These are phyloP conservation scores for Chromis chromis DNA, from an alignment of 2,797 vertebrate species.

Conservation along the genomic window DNA sequence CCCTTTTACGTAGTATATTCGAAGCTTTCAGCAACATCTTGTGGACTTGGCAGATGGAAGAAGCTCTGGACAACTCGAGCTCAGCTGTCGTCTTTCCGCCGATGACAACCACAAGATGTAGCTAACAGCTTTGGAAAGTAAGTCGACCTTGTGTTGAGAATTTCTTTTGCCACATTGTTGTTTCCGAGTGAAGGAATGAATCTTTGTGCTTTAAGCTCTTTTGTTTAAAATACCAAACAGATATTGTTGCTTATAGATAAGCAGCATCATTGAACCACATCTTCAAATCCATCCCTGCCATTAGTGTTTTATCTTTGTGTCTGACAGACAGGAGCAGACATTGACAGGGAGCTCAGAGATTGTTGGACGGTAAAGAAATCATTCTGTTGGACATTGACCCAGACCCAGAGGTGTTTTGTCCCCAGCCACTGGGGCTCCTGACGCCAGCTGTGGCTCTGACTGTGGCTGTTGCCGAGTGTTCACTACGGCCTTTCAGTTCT, in stretches of 20 bases:
- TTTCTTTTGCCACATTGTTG: no score
- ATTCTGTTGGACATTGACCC: conserved; percentile 28
- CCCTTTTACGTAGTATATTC: not conserved
- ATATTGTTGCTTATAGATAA: not conserved
- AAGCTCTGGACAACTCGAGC: not conserved
- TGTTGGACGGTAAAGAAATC: conserved; percentile 29
- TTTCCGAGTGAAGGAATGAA: not conserved
- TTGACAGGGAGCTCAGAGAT: conserved; percentile 14
- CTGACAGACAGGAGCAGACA: conserved; percentile 28
- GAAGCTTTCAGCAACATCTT: not conserved
- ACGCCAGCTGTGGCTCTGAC: conserved; percentile 60
- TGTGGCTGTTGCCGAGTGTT: conserved; percentile 36
- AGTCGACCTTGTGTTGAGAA: not conserved
- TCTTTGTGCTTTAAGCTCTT: not conserved
- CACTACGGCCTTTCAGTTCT: conserved; percentile 41
- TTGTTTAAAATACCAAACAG: no score
- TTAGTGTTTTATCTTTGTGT: conserved; percentile 3
- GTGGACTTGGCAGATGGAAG: not conserved
- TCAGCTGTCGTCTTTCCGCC: not conserved
- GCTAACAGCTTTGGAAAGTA: conserved; percentile 2
- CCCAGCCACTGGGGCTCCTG: conserved; percentile 17
- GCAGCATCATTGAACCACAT: not conserved
- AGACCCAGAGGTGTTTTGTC: conserved; percentile 56
- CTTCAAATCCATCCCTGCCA: not conserved
- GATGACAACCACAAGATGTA: not conserved